Percentiles rank a stretch among this genome's conserved stretches.
Evolutionary conservation across 2,113 vertebrate species (phyloP).

Genomic region (Callionymus lyra): DNA sequence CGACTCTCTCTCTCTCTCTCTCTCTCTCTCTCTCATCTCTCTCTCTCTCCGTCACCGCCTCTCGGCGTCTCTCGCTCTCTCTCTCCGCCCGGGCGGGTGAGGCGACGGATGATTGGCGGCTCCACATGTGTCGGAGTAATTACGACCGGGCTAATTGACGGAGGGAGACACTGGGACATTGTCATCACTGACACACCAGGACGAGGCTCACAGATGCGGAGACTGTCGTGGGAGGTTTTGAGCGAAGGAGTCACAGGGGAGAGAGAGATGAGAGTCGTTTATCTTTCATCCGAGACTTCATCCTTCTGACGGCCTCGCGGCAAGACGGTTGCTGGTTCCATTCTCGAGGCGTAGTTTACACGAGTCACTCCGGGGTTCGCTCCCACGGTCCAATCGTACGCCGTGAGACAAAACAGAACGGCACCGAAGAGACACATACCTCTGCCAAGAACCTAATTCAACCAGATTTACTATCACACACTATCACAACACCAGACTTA

Average conservation of each 20-base stretch:
- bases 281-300: no score
- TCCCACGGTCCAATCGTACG: no score
- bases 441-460: no score
- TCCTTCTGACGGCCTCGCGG: no score
- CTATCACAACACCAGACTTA: no score
- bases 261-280: slow-evolving; percentile 18
- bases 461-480: no score
- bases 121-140: slow-evolving; percentile 71
- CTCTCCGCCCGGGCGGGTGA: slow-evolving; percentile 50
- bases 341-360: no score
- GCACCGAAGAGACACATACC: no score
- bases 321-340: no score
- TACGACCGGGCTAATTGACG: slow-evolving; percentile 67
- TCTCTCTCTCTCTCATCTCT: slow-evolving; percentile 12
- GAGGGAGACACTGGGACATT: slow-evolving; percentile 66
- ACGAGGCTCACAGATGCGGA: slow-evolving; percentile 37
- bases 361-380: no score
- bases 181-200: slow-evolving; percentile 67
- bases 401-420: no score
- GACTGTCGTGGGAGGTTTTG: background rate
- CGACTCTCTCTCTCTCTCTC: slow-evolving; percentile 20
- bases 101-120: slow-evolving; percentile 63
- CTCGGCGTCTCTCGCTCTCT: slow-evolving; percentile 15
- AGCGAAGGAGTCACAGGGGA: slow-evolving; percentile 16
- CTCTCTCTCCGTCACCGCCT: slow-evolving; percentile 16